Base-by-base conservation (phyloP, 2,797 vertebrate species). In the Galago senegalensis region DNA sequence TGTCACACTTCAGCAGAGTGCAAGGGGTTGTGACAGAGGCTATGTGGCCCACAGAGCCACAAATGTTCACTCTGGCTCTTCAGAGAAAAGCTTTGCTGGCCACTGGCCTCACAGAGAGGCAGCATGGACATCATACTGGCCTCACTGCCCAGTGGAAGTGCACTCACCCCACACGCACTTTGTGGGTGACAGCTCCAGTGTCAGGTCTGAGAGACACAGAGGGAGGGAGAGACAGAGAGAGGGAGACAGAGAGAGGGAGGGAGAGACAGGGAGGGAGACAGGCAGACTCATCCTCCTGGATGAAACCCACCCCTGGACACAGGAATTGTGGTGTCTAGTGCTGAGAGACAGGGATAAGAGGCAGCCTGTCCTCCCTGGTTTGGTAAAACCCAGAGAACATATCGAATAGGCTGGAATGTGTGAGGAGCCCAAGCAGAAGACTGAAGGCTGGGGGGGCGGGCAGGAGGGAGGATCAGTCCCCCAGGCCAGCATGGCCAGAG, bases 141-240 rank as follows among this genome's bases (percentile, higher is more conserved):
- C 3, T 63, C 25, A 61, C 13, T 20, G 8, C 25, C 1, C 29
- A 63, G 49, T 10, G 5, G 8, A 23, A 87, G 43, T 13, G 25
- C 53, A 20, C 67, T 46, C 21, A 40, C 3, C 10, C 25, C 17
- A 34, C 25, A 10, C 7, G 17, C 53, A 21, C 7, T 37, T 4
- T 2, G 1, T 12, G 23, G 5, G 37, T 46, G 61, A 37, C 20
- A 7, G 56, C 27, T 27, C 34, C 76, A 3, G 2, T 31, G 43
- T 49, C 3, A 3, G 70, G 81, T 34, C 20, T 29, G 0, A 2
- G 21, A 56, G 46, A 1, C 14, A 37, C 0, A 2, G 21, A 56
- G 46, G 53, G 16, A 25, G 77, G 46, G 46, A 10, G 46, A 46
- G 46, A 46, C 20, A 29, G 0, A 2, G 21, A 10, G 43, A 46